Base-by-base conservation (phyloP, 2,888 invertebrate genomes). In the Galerucella pusilla region DNA sequence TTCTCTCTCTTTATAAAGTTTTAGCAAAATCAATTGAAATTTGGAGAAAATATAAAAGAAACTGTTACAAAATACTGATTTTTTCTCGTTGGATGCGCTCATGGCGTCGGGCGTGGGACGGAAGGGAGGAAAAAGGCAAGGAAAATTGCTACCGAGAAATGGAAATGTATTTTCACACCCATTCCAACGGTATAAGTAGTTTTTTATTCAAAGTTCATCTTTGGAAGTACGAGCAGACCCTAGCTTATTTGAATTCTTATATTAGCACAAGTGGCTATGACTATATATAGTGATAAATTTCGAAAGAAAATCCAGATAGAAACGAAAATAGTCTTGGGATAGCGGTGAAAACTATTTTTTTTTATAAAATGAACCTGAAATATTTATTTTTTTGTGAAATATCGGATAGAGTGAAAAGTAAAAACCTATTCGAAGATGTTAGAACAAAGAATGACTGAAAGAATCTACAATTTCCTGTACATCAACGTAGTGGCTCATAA, bases 81-180 rank as follows among this genome's bases (percentile, higher is more conserved):
- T 5, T 61, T 14, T 9, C 61, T 3, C 9, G 35, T 1, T 35
- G 1, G 12, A n/a, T 57, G 42, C 71, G 65, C 20, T 59, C 45
- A 42, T 71, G 71, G 6, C 25, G n/a, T 35, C 49, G 82, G 82
- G 83, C 46, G 45, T 20, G 64, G 45, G 45, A 11, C 45, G 20
- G 12, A 20, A 65, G 64, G 45, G 46, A 46, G 64, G 63, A 65
- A 63, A 65, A 45, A 65, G 46, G 64, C 46, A 65, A 81, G 81
- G 84, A 84, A 83, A 84, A 85, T 85, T 84, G 83, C 82, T 77
- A 65, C 74, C 78, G 79, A 79, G 83, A 82, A 83, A 83, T 85
- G 84, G 83, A 84, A 84, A 83, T 84, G 84, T 83, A 83, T 84
- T 84, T 83, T 80, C 82, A 80, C 83, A 81, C 83, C 84, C 84